phyloP scores from a whole-genome alignment of 1,140 invertebrate species.

The Zaprionus vittiger region DNA sequence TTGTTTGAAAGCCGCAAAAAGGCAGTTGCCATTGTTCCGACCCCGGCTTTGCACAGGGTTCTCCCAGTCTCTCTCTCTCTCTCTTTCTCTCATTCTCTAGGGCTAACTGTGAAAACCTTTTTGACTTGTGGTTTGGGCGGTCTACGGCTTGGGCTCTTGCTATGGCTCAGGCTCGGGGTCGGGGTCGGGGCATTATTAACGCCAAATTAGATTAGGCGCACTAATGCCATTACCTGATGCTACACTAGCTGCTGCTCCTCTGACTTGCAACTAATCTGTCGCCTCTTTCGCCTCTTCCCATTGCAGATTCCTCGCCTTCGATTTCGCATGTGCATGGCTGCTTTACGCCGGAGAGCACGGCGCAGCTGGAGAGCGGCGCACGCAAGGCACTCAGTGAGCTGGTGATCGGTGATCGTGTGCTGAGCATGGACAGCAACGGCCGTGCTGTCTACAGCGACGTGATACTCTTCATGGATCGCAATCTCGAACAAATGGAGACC shows the following conservation, averaged over 20 bases:
- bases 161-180: constrained; percentile 11
- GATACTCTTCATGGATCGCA: constrained; percentile 94
- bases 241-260: constrained; percentile 11
- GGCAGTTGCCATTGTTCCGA: constrained; percentile 70
- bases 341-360: constrained; percentile 89
- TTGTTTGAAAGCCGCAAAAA: constrained; percentile 77
- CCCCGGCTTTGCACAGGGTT: constrained; percentile 17
- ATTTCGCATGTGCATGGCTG: constrained; percentile 92
- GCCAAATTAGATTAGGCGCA: constrained; percentile 82
- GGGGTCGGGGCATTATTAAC: constrained; percentile 64
- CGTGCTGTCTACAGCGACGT: constrained; percentile 92
- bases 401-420: constrained; percentile 91
- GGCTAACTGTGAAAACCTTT: constrained; percentile 79
- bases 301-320: constrained; percentile 94
- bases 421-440: constrained; percentile 89
- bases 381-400: constrained; percentile 89
- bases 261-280: constrained; percentile 17
- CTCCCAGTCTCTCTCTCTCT: neutral
- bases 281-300: constrained; percentile 23
- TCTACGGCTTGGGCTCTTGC: constrained; percentile 11
- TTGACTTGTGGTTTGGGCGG: constrained; percentile 65
- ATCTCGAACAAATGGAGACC: constrained; percentile 87
- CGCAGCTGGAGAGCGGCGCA: constrained; percentile 86
- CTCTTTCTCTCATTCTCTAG: neutral
- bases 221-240: constrained; percentile 75